Evolutionary conservation across 2,113 vertebrate species (phyloP), one percentile per base, ranked within the genome.

Genomic region (Notiomystis cincta): DNA sequence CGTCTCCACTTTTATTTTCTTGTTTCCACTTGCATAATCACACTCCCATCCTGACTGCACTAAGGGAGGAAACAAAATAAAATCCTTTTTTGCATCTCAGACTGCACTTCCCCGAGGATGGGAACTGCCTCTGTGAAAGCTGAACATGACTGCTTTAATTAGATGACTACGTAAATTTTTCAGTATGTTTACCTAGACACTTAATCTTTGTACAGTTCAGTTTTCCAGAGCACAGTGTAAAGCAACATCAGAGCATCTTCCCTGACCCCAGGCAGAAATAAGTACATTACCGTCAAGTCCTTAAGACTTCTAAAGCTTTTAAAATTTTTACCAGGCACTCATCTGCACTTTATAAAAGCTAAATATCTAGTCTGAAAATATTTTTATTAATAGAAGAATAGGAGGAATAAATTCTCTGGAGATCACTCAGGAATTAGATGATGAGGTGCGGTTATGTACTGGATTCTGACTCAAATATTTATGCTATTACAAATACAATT

Each of bases 121-220:
- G 76, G 90, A 95, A 86, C 64, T 77, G 86, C 50, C 72, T 95
- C 79, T 86, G 12, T 90, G 92, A 73, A 82, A 95, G 90, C 82
- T 77, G 69, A 90, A 89, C 56, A 70, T 8, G n/a, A 61, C 92
- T 89, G 91, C 86, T 95, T 64, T 95, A 92, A 94, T 94, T 89
- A 95, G 72, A 84, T 75, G 83, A 60, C 80, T 91, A 84, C 6
- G 71, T 87, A 91, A 82, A 95, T 95, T 87, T 95, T 94, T 93
- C 77, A 94, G 40, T 23, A 14, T 94, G 83, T 95, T 96, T 96
- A 87, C 89, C 91, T 88, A 94, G 89, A 81, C 87, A 70, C 27
- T 95, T 95, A 81, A 91, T 92, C 91, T 87, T 87, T 60, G 69
- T n/a, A 28, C 81, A 82, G 65, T 73, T 95, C 69, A 21, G 42